These are phyloP conservation scores for Pelodytes ibericus DNA, from an alignment of 2,797 vertebrate genomes.

Conservation along the genomic window DNA sequence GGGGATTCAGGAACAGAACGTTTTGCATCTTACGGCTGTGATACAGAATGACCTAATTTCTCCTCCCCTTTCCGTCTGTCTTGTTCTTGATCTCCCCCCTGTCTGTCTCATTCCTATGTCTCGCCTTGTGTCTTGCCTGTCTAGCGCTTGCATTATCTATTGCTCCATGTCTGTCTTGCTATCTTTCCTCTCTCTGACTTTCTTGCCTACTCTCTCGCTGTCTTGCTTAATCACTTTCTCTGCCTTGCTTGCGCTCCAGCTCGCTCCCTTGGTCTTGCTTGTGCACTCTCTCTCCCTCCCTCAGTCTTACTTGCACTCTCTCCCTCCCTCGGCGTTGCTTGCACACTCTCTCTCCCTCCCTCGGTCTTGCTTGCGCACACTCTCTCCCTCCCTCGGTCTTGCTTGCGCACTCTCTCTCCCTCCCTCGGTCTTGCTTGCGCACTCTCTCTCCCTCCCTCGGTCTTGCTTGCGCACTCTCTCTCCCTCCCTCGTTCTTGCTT, in stretches of 20 bases:
- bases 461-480: not conserved
- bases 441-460: not conserved
- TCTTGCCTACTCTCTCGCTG: too few species aligned
- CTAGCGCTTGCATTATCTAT: too few species aligned
- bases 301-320: not conserved
- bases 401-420: not conserved
- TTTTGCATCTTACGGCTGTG: not conserved
- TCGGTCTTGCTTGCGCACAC: too few species aligned
- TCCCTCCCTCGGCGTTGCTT: not conserved
- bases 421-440: not conserved
- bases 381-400: not conserved
- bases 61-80: too few species aligned
- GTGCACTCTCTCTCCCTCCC: not conserved
- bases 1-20: conserved; percentile 28
- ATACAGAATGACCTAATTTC: not conserved
- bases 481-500: too few species aligned
- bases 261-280: not conserved
- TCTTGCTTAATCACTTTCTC: too few species aligned
- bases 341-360: not conserved
- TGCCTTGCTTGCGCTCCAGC: too few species aligned
- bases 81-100: not conserved
- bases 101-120: too few species aligned
- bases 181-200: too few species aligned
- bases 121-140: too few species aligned
- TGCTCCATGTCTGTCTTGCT: not conserved